phyloP scores from a whole-genome alignment of 2,797 vertebrate species.

The Poecilia gillii region DNA sequence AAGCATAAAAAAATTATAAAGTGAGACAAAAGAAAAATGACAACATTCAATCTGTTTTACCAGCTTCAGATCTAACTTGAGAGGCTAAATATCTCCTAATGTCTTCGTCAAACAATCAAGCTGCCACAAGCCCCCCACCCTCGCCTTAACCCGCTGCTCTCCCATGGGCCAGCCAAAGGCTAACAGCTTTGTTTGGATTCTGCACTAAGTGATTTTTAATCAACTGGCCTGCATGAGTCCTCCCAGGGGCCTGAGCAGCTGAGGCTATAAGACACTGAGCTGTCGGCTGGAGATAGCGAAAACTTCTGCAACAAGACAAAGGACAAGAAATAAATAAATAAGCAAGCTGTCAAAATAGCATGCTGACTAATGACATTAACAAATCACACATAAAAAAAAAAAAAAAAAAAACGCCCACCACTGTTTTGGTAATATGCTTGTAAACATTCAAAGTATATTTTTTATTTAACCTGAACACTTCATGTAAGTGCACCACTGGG shows the following conservation, averaged over 20 bases:
- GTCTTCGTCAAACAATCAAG: slow-evolving; percentile 32
- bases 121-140: not conserved
- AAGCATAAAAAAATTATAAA: not conserved
- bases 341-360: not conserved
- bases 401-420: not conserved
- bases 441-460: not conserved
- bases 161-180: slow-evolving; percentile 77
- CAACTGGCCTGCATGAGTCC: slow-evolving; percentile 81
- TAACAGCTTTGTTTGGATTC: slow-evolving; percentile 83
- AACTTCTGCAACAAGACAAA: not conserved
- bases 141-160: slow-evolving; percentile 37
- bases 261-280: slow-evolving; percentile 51
- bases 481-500: not conserved
- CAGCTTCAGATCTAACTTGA: slow-evolving; percentile 37
- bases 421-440: not conserved
- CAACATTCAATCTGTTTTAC: not conserved
- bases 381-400: not conserved
- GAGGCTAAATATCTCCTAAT: slow-evolving; percentile 69
- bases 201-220: slow-evolving; percentile 86
- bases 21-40: not conserved
- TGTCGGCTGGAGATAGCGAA: not conserved
- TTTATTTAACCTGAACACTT: not conserved
- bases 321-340: not conserved
- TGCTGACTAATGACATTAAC: not conserved
- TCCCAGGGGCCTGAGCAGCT: slow-evolving; percentile 70